Base-by-base conservation (phyloP, 2,113 vertebrate species). In the Nothobranchius kuhntae region DNA sequence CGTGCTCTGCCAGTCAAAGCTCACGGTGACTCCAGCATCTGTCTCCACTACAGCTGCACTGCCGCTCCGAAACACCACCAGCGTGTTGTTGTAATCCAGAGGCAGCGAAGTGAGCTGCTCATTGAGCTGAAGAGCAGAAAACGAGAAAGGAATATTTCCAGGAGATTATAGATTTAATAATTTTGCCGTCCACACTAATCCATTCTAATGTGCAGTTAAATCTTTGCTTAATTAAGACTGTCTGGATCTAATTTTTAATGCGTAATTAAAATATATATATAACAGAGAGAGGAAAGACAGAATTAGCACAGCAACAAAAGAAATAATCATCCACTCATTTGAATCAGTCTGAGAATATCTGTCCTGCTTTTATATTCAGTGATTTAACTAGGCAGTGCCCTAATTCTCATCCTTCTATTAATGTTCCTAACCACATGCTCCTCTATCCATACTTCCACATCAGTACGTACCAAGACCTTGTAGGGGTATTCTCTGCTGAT, bases 401-500 rank as follows among this genome's bases (percentile, higher is more conserved):
- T 21, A 77, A 78, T 82, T 85, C 30, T 71, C 51, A 61, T 61
- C 35, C 48, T 30, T 60, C 9, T 21, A 35, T 53, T 74, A 62
- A 53, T 56, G 35, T 13, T n/a, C 61, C 71, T 63, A 66, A 65
- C 30, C 17, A 65, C 14, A 50, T 58, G 51, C 30, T 40, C 61
- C 46, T 63, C 55, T 52, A 69, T 53, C 24, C 0, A 46, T 47
- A 58, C 70, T 24, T 48, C 17, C 0, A 24, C 42, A 65, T 76
- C 17, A 21, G 60, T 53, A 77, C 91, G 78, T 78, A 93, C 89
- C 80, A 73, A 53, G 21, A 89, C 70, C 17, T 14, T 78, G 60
- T 62, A n/a, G 30, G 86, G 89, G 61, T 90, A 70, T 48, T 89
- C 80, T 61, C 61, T 89, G 69, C 77, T 92, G 58, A 91, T 78